Conservation (phyloP, 2,113 vertebrate genomes). For the Taurulus bubalis region DNA sequence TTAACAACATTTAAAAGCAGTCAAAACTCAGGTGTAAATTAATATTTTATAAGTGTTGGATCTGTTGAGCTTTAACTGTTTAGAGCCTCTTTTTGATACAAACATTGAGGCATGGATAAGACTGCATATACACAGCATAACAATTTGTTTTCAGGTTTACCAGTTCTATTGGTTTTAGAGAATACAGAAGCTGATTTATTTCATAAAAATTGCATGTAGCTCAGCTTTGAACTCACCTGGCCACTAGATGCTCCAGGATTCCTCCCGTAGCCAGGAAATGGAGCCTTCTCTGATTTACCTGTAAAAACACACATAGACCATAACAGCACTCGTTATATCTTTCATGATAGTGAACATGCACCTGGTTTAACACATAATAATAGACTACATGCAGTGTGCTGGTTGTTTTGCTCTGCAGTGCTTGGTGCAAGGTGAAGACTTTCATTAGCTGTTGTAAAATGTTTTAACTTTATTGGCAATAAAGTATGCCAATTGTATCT, state of each 20-base stretch:
- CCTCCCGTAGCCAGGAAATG: slow-evolving; percentile 90
- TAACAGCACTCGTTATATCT: slow-evolving; percentile 1
- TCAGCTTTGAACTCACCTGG: slow-evolving; percentile 86
- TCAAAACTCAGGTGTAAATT: background rate
- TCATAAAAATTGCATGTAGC: background rate
- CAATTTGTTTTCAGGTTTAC: background rate
- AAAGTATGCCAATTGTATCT: background rate
- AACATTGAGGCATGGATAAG: too few relatives aligned
- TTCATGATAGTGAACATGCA: background rate
- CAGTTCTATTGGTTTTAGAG: background rate
- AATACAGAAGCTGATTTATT: background rate
- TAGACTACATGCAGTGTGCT: background rate
- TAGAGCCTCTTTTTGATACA: too few relatives aligned
- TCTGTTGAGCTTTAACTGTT: too few relatives aligned
- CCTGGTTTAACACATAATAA: background rate
- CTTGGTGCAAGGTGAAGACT: background rate
- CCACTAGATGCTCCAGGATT: slow-evolving; percentile 90
- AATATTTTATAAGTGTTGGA: too few relatives aligned
- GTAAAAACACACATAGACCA: slow-evolving; percentile 38
- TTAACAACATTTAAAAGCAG: background rate
- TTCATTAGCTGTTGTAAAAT: background rate
- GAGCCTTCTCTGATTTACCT: slow-evolving; percentile 94
- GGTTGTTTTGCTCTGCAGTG: background rate
- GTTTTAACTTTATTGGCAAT: background rate
- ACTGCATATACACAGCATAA: too few relatives aligned